Base-by-base conservation (phyloP, 2,888 invertebrate species). In the Ecdyonurus torrentis region DNA sequence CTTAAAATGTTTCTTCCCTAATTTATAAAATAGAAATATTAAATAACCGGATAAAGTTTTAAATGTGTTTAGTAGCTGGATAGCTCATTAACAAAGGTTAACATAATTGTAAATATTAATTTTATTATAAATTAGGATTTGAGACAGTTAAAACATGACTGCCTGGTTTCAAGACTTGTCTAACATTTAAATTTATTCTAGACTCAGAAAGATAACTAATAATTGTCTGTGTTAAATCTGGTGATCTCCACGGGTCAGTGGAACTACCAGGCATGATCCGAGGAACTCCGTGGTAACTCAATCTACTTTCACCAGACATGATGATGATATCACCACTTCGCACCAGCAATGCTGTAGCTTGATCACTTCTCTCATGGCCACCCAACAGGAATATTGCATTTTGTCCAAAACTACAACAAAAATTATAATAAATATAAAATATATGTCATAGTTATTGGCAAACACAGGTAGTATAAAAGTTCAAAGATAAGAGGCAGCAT, bases 391-490 rank as follows among this genome's bases (percentile, higher is more conserved):
- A 99, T 70, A 99, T 83, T 18, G 95, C 96, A 62, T 89, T 84
- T 75, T 94, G 95, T 0, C 98, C 99, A 76, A 99, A 93, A 76
- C 97, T 97, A n/a, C n/a, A n/a, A n/a, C n/a, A n/a, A n/a, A n/a
- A n/a, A n/a, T n/a, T n/a, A n/a, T n/a, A n/a, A n/a, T n/a, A n/a
- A n/a, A n/a, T n/a, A n/a, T n/a, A n/a, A n/a, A n/a, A n/a, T n/a
- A n/a, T n/a, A n/a, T n/a, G n/a, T n/a, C n/a, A n/a, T n/a, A n/a
- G n/a, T n/a, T n/a, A n/a, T n/a, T n/a, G n/a, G n/a, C n/a, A n/a
- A n/a, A n/a, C n/a, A n/a, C n/a, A n/a, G n/a, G n/a, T n/a, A n/a
- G n/a, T n/a, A n/a, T n/a, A n/a, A n/a, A 59, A 59, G 18, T 20
- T 25, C 2, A 60, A 20, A 60, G 7, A 59, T 59, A 59, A 19